Conservation (phyloP, 2,888 invertebrate genomes). For the Opisthograptis luteolata region DNA sequence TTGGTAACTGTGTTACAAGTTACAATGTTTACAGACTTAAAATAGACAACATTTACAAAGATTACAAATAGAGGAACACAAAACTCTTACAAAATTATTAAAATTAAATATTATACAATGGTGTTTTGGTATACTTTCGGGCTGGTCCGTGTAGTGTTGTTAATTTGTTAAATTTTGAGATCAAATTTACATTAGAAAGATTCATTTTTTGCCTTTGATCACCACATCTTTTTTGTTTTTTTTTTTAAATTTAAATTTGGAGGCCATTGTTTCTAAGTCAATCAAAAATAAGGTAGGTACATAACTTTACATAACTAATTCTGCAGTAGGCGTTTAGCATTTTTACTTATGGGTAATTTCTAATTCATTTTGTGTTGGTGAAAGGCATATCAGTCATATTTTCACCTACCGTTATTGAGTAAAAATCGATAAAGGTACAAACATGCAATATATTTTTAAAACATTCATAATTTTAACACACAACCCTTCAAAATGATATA, state of each 20-base stretch:
- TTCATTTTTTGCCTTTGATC: constrained; percentile 49
- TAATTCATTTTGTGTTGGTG: constrained; percentile 1
- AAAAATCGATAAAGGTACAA: constrained; percentile 5
- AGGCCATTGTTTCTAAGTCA: background rate
- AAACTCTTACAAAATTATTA: constrained; percentile 59
- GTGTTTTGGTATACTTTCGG: constrained; percentile 75
- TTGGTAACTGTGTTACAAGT: constrained; percentile 27
- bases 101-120: constrained; percentile 69
- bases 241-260: background rate
- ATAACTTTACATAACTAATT: too few species aligned
- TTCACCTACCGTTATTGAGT: constrained; percentile 4
- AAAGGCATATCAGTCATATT: constrained; percentile 12
- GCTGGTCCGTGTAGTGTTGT: constrained; percentile 57
- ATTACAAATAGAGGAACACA: constrained; percentile 72
- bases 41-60: constrained; percentile 56
- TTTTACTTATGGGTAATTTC: too few species aligned
- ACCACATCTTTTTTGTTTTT: background rate
- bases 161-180: constrained; percentile 64
- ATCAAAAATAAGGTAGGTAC: background rate
- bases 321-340: too few species aligned
- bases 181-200: constrained; percentile 67
- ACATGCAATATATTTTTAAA: background rate
- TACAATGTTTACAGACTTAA: constrained; percentile 36
- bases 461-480: constrained; percentile 17
- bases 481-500: constrained; percentile 12